phyloP scores from a whole-genome alignment of 2,797 vertebrate genomes.

The Pipistrellus pipistrellus region DNA sequence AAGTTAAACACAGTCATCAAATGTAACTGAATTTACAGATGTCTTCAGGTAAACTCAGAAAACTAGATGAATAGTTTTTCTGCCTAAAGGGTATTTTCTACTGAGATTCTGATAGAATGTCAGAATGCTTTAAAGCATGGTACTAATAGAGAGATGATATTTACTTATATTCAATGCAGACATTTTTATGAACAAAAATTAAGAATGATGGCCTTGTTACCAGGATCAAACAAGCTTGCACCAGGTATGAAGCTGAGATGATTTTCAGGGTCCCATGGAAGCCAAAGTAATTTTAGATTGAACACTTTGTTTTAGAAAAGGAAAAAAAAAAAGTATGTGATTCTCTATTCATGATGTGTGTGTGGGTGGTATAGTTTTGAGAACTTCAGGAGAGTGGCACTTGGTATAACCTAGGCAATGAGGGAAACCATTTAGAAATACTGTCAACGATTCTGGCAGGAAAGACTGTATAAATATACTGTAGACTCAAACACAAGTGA shows the following conservation, averaged over 20 bases:
- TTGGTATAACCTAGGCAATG: constrained; percentile 79
- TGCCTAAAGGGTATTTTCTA: constrained; percentile 17
- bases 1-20: constrained; percentile 50
- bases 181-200: constrained; percentile 47
- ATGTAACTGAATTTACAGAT: constrained; percentile 16
- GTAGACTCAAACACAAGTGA: constrained; percentile 76
- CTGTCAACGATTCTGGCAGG: constrained; percentile 78
- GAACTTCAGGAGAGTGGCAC: constrained; percentile 73
- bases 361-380: constrained; percentile 77
- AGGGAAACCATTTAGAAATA: constrained; percentile 81
- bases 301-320: constrained; percentile 75
- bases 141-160: not conserved
- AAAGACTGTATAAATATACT: constrained; percentile 77
- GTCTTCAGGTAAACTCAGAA: constrained; percentile 44
- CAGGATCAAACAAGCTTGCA: not conserved
- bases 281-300: constrained; percentile 75
- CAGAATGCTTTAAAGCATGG: constrained; percentile 10
- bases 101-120: not conserved
- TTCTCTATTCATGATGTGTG: constrained; percentile 75
- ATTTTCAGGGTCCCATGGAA: constrained; percentile 62
- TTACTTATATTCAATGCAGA: not conserved
- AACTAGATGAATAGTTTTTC: constrained; percentile 9
- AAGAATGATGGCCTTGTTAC: constrained; percentile 33
- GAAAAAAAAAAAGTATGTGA: not conserved
- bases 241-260: constrained; percentile 30